Conservation (phyloP, 1,140 invertebrate genomes). For the Diorhabda sublineata region DNA sequence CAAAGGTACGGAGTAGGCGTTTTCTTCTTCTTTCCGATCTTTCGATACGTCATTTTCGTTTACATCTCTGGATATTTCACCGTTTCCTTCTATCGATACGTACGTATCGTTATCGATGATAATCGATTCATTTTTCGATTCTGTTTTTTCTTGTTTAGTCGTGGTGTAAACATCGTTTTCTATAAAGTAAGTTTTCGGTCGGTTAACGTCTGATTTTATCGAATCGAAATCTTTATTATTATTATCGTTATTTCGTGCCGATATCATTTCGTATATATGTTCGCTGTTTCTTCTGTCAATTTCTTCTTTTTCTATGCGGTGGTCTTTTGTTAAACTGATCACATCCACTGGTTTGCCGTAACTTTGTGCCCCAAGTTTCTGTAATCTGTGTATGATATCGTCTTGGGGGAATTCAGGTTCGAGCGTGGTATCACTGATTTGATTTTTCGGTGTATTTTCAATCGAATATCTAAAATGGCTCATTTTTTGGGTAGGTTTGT, state of each 20-base stretch:
- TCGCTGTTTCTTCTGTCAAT: constrained; percentile 13
- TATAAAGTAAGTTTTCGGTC: not conserved
- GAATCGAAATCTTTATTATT: not conserved
- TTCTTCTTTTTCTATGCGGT: not conserved
- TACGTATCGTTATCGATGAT: not conserved
- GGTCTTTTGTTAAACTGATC: not conserved
- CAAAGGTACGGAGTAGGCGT: constrained; percentile 5
- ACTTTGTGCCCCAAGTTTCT: constrained; percentile 33
- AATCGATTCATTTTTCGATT: not conserved
- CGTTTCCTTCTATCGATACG: not conserved
- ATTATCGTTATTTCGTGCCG: not conserved
- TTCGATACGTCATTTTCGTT: constrained; percentile 12
- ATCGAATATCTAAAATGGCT: constrained; percentile 45
- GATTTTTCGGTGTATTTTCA: constrained; percentile 33
- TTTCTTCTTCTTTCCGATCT: constrained; percentile 10
- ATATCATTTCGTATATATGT: constrained; percentile 23
- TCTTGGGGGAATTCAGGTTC: not conserved
- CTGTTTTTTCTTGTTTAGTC: not conserved
- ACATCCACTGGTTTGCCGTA: constrained; percentile 13
- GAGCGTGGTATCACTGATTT: not conserved
- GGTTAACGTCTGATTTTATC: not conserved
- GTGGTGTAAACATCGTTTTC: constrained; percentile 6
- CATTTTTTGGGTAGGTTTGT: constrained; percentile 28
- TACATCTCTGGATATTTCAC: not conserved
- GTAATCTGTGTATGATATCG: constrained; percentile 32